Evolutionary conservation across 2,797 vertebrate genomes (phyloP), one percentile per base, ranked within the genome.

Genomic region (Salarias fasciatus): DNA sequence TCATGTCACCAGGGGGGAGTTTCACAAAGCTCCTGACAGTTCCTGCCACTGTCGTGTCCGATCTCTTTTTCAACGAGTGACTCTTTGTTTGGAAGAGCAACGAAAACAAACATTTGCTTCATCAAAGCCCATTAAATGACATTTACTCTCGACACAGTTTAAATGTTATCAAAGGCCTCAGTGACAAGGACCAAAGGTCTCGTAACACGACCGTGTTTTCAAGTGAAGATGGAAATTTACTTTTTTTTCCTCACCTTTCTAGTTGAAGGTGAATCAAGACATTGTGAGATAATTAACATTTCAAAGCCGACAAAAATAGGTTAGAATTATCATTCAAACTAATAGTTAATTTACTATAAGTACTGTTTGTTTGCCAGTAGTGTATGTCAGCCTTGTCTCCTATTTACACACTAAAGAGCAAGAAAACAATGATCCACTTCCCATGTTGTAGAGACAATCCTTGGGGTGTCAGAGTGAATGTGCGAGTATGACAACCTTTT

Each of bases 381-480:
- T 37, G 33, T 24, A 57, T 56, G 57, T 60, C 40, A 37, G 18
- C 18, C 18, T 2, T 65, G 56, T 65, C 13, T 2, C 43, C 38
- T 11, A 30, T 45, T 64, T 1, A 35, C 55, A 54, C 52, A 37
- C 30, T 6, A 79, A 78, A 80, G 58, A 80, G 42, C 4, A 77
- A 82, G 58, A 80, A 42, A 6, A 59, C 18, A 43, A 45, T 0
- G 5, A 41, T 46, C 14, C 55, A 69, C 55, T 76, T 53, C 64
- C 44, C 38, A 18, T 7, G 37, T 55, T 71, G 30, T 69, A 59
- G 59, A 69, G 45, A 33, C 64, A 78, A 75, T 72, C 60, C 48
- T 38, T 53, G 50, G 42, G 15, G 57, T 60, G 49, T 68, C 56
- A 57, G 44, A 44, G 35, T 41, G 13, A 35, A 6, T 35, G 5